These are phyloP conservation scores for Epicauta chinensis DNA, from an alignment of 1,140 invertebrate genomes.

Conservation along the genomic window DNA sequence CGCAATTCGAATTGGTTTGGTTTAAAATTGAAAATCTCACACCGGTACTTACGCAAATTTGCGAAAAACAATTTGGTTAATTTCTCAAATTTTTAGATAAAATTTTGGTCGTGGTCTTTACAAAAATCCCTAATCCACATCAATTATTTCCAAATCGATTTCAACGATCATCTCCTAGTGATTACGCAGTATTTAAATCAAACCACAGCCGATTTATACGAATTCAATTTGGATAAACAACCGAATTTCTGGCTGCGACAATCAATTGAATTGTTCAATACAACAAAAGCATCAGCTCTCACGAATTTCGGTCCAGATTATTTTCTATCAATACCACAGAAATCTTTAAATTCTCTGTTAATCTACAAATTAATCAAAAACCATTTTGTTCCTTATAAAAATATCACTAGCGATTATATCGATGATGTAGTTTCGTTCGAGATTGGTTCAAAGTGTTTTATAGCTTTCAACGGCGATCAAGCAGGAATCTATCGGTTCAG, in stretches of 20 bases:
- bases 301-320: conserved; percentile 3
- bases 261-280: conserved; percentile 6
- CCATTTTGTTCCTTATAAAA: conserved; percentile 22
- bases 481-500: conserved; percentile 44
- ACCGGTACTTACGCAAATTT: neutral
- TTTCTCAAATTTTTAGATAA: conserved; percentile 10
- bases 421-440: conserved; percentile 34
- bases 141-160: conserved; percentile 19
- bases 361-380: conserved; percentile 25
- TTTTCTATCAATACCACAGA: conserved; percentile 30
- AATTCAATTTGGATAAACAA: conserved; percentile 13
- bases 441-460: conserved; percentile 43
- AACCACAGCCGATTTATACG: conserved; percentile 19
- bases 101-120: conserved; percentile 21
- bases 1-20: conserved; percentile 3
- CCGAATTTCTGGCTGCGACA: conserved; percentile 19
- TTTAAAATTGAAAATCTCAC: neutral
- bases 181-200: conserved; percentile 4
- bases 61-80: too few relatives aligned
- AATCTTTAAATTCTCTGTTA: conserved; percentile 14
- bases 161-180: conserved; percentile 14
- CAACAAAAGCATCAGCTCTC: conserved; percentile 11
- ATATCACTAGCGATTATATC: conserved; percentile 17
- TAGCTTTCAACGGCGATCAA: conserved; percentile 41
- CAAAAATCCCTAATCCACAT: conserved; percentile 17